Evolutionary conservation across 2,888 invertebrate genomes (phyloP), one percentile per base, ranked within the genome.

Genomic region (Gibbula magus): DNA sequence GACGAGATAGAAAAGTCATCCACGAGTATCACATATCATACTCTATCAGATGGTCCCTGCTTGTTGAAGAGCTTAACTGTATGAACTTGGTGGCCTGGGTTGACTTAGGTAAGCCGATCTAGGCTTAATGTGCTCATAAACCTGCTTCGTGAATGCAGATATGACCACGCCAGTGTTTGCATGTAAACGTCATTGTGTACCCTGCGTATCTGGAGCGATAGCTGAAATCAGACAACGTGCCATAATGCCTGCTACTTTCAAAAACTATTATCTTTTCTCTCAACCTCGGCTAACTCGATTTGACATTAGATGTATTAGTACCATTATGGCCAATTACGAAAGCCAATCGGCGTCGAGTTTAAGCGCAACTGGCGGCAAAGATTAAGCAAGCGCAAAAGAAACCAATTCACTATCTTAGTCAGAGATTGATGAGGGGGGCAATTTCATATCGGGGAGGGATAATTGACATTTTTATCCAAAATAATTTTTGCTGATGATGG

Each of bases 381-480:
- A 70, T 70, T 70, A 70, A 70, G 20, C 70, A 70, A 70, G 70
- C 70, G 35, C 70, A 70, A 56, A 45, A 70, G 70, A 70, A 70
- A 35, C 18, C 35, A 35, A 70, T 32, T 39, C 70, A 29, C 32
- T 16, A 70, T 32, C 39, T 39, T 35, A 70, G 39, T 70, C 20
- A 16, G 1, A 35, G 70, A 70, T 70, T 70, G 70, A 70, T 70
- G 70, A 35, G 20, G 20, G n/a, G 35, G 70, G 35, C 70, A 70
- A 32, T 70, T 70, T 70, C 70, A 70, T 70, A 70, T 70, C 39
- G 70, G 29, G 35, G 70, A 35, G 70, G 70, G 70, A 70, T 32
- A 70, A 70, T 70, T 70, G 70, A 70, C 70, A 39, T 70, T 70
- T 70, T 70, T 70, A 70, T 70, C 70, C 70, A 35, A 39, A 70